Percentiles rank a stretch among this genome's conserved stretches.
Evolutionary conservation across 2,113 vertebrate genomes (phyloP).

Genomic region (Formicarius rufipectus): DNA sequence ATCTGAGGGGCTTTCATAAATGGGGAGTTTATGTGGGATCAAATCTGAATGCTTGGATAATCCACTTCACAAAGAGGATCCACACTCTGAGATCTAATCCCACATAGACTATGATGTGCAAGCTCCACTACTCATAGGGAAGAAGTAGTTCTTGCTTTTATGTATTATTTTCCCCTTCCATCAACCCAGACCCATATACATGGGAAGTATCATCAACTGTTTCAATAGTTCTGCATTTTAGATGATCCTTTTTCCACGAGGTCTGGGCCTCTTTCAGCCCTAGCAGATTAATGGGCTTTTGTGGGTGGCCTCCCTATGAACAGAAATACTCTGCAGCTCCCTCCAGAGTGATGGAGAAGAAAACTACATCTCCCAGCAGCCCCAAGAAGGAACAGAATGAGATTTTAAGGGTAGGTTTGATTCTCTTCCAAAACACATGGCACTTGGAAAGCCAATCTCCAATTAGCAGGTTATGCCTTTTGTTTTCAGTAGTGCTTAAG

Average conservation of each 20-base stretch:
- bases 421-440: background rate
- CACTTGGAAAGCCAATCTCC: background rate
- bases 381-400: background rate
- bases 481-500: background rate
- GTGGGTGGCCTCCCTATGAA: accelerated
- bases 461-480: background rate
- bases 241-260: background rate
- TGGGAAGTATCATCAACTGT: background rate
- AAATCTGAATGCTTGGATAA: background rate
- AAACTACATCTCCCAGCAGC: constrained; percentile 60
- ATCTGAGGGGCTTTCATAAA: background rate
- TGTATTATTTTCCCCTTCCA: background rate
- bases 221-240: background rate
- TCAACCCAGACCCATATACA: background rate
- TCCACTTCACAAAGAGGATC: background rate
- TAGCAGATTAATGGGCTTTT: background rate
- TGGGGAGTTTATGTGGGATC: background rate
- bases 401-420: background rate
- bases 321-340: background rate
- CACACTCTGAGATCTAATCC: background rate
- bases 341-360: accelerated
- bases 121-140: background rate
- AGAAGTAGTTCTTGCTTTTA: background rate
- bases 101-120: accelerated
- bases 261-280: background rate